Base-by-base conservation (phyloP, 2,113 vertebrate species). In the Bungarus multicinctus region DNA sequence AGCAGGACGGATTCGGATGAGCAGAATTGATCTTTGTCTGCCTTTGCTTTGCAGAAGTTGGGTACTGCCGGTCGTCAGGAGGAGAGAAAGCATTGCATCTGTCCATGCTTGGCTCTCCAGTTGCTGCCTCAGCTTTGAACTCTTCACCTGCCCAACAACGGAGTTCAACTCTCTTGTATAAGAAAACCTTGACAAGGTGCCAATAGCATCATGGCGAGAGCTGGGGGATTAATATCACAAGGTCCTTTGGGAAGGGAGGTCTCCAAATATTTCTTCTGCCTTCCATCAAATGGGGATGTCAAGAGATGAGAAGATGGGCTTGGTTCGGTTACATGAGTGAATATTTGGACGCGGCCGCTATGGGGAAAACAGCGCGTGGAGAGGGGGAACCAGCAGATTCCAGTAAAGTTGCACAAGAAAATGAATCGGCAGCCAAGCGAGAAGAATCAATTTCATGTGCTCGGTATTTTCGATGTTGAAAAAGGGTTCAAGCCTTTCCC, bases 211-310 rank as follows among this genome's bases (percentile, higher is more conserved):
- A n/a, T 16, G 85, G 45, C 58, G 4, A 69, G 27, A 88, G 86
- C 58, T 16, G 86, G 5, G 87, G 45, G 91, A 74, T 92, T 92
- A 88, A 92, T 88, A 54, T 4, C 4, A 7, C 47, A 54, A 60
- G 52, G 57, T 23, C 58, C 53, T 60, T 88, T 4, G 85, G 69
- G 60, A 74, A 64, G 7, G 10, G 88, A 54, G 23, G 25, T 39
- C 8, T 92, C 57, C 55, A 88, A 50, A 39, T 92, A 23, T 52
- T 88, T 88, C 69, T 88, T 92, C 60, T 88, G 91, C 57, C 58
- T 92, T 92, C 58, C 58, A 54, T 69, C 86, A 88, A 53, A 30
- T 12, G 47, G 91, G 88, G 57, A 88, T 92, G 60, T 69, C 57
- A 88, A 88, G 53, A 39, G 50, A 30, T 27, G 58, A 54, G 22